Evolutionary conservation across 1,140 invertebrate species (phyloP).

Genomic region (Drosophila chauvacae): DNA sequence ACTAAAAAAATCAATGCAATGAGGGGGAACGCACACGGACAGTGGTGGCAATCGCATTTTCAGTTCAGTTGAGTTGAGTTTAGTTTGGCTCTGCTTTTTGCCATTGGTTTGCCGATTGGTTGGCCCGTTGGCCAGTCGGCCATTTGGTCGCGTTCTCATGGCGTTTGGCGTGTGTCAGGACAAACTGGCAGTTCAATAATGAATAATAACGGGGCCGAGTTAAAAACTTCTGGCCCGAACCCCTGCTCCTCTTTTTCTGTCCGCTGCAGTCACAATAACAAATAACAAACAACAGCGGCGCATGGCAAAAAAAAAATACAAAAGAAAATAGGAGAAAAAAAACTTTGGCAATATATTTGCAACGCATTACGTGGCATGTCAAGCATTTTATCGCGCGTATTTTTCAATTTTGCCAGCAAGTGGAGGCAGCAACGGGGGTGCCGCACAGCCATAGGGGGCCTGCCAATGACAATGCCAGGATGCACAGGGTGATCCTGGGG

Average conservation of each 20-base stretch:
- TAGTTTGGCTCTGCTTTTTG: conserved; percentile 11
- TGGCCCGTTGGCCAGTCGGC: conserved; percentile 19
- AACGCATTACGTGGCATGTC: conserved; percentile 83
- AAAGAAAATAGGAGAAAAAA: conserved; percentile 46
- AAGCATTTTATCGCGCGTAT: conserved; percentile 83
- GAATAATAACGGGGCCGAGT: conserved; percentile 78
- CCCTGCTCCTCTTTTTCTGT: conserved; percentile 16
- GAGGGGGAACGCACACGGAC: conserved; percentile 9
- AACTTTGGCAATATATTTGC: conserved; percentile 82
- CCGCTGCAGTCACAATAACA: conserved; percentile 75
- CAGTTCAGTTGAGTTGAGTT: conserved; percentile 47
- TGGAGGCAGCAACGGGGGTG: conserved; percentile 12
- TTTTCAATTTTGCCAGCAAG: conserved; percentile 71
- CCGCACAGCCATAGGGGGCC: conserved; percentile 32
- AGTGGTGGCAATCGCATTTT: conserved; percentile 50
- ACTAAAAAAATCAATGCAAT: conserved; percentile 61
- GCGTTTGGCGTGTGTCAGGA: conserved; percentile 75
- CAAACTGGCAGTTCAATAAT: conserved; percentile 82
- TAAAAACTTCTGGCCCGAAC: conserved; percentile 61
- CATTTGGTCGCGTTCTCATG: conserved; percentile 49
- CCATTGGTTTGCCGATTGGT: conserved; percentile 24
- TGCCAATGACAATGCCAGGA: conserved; percentile 60
- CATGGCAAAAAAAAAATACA: conserved; percentile 33
- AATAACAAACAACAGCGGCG: conserved; percentile 38
- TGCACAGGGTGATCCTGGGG: neutral